A percentile compares a stretch with the other conserved stretches of the same genome.
Evolutionary conservation across 1,140 invertebrate species (phyloP).

Genomic region (Ceratosolen fusciceps): DNA sequence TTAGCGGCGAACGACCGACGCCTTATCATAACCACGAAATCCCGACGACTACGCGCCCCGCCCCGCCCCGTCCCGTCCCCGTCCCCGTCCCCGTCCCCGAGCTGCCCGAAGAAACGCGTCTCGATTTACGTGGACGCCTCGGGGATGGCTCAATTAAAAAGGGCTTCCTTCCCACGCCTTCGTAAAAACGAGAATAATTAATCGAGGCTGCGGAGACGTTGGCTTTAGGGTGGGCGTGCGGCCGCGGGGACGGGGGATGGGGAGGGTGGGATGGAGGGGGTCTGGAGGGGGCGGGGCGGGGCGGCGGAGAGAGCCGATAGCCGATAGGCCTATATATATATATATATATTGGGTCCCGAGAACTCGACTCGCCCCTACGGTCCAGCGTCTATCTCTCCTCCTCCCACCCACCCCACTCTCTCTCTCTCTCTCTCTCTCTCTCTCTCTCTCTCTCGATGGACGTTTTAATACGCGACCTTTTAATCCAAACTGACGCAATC

Average conservation of each 20-base stretch:
- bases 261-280: background rate
- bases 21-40: constrained; percentile 3
- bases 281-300: background rate
- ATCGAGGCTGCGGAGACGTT: background rate
- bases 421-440: no score
- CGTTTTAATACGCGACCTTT: background rate
- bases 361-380: no score
- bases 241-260: background rate
- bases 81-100: no score
- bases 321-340: no score
- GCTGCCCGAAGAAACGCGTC: background rate
- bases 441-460: no score
- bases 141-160: background rate
- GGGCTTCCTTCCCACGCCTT: no score
- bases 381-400: no score
- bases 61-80: no score
- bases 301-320: no score
- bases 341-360: no score
- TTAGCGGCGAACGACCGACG: background rate
- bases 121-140: background rate
- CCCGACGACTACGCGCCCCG: no score
- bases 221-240: background rate
- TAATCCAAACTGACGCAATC: background rate
- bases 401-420: no score
- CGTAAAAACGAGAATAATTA: constrained; percentile 5